Evolutionary conservation across 2,113 vertebrate species (phyloP).

Genomic region (Eonycteris spelaea): DNA sequence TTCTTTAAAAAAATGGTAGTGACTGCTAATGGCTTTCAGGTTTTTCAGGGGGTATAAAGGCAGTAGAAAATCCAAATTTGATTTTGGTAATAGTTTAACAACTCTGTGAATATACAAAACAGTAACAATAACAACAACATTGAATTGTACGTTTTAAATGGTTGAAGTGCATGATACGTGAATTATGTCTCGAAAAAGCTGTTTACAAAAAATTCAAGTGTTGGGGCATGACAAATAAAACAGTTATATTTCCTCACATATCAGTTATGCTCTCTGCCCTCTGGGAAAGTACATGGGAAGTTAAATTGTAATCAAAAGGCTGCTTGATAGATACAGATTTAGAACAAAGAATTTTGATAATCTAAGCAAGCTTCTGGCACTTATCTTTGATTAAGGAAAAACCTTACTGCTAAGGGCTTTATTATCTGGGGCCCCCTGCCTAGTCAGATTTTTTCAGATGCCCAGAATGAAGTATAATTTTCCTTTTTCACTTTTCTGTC

Average conservation of each 20-base stretch:
- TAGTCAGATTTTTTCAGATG: background rate
- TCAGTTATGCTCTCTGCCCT: background rate
- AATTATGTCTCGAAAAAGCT: background rate
- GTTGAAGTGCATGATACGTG: background rate
- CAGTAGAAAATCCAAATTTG: background rate
- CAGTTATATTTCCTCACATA: background rate
- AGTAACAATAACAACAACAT: background rate
- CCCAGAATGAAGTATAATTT: background rate
- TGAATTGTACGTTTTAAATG: background rate
- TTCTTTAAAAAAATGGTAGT: background rate
- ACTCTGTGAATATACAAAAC: background rate
- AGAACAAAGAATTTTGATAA: constrained; percentile 18
- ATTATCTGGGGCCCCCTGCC: background rate
- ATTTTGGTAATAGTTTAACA: background rate
- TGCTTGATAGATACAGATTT: background rate
- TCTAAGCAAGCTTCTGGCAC: background rate
- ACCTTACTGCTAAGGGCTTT: background rate
- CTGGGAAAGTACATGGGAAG: background rate
- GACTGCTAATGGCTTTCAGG: background rate
- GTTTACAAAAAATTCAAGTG: background rate
- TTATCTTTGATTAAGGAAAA: background rate
- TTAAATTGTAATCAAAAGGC: background rate
- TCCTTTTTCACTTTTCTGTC: background rate
- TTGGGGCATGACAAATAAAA: background rate
- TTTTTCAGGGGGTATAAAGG: background rate